Conservation (phyloP, 2,113 vertebrate species). For the Callithrix jacchus region DNA sequence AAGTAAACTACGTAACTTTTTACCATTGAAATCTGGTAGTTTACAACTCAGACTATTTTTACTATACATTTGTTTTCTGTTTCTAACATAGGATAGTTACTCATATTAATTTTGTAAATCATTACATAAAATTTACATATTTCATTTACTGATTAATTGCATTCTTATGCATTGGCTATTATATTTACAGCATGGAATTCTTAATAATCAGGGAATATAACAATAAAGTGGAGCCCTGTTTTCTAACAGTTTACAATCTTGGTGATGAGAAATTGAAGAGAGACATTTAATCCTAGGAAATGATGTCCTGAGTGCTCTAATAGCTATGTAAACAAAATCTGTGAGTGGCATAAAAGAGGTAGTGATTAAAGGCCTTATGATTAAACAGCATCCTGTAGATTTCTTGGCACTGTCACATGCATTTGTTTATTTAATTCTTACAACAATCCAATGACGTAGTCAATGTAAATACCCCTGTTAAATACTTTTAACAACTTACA, state of each 20-base stretch:
- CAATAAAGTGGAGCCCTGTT: neutral
- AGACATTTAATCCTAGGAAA: neutral
- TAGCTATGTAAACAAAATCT: neutral
- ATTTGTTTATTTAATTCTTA: conserved; percentile 1
- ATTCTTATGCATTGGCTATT: neutral
- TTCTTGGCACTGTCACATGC: neutral
- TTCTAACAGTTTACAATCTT: neutral
- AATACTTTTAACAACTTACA: neutral
- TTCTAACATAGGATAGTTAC: neutral
- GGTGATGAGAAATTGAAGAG: neutral
- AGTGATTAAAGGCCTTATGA: neutral
- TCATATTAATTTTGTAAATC: neutral
- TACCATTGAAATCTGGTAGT: neutral
- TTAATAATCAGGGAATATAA: neutral
- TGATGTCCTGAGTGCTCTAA: neutral
- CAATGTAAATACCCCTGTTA: neutral
- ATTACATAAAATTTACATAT: neutral
- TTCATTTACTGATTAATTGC: neutral
- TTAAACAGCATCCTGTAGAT: neutral
- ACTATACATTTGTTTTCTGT: neutral
- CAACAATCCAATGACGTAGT: neutral
- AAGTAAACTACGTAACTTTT: neutral
- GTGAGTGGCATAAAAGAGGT: neutral
- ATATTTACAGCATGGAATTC: neutral
- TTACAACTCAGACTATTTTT: neutral